Conservation (phyloP, 2,113 vertebrate species). For the Noturus placidus region DNA sequence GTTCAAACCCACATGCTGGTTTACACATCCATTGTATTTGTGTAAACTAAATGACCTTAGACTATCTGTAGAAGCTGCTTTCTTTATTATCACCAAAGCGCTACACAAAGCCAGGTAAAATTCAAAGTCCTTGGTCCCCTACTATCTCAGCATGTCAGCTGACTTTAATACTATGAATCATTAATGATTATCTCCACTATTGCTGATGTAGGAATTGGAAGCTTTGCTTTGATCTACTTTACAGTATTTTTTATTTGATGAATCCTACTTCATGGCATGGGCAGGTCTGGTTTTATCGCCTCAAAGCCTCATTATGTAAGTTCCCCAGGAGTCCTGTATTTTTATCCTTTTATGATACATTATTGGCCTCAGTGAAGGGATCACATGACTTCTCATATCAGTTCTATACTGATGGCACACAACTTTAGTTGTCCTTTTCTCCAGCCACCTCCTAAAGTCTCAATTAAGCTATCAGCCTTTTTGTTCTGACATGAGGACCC, state of each 20-base stretch:
- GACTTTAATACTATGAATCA: neutral
- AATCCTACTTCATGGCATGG: neutral
- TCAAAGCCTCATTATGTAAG: neutral
- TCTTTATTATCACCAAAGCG: neutral
- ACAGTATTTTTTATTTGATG: neutral
- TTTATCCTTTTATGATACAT: neutral
- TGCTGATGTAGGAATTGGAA: neutral
- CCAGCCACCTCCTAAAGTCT: neutral
- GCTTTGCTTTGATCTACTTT: neutral
- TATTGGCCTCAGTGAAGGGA: neutral
- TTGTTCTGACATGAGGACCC: neutral
- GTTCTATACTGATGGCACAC: neutral
- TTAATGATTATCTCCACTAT: neutral
- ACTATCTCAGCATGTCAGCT: neutral
- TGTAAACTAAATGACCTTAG: neutral
- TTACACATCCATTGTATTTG: neutral
- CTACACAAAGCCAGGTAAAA: neutral
- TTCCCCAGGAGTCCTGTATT: neutral
- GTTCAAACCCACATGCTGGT: neutral
- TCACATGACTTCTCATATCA: neutral
- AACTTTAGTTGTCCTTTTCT: neutral
- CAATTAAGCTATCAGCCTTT: neutral
- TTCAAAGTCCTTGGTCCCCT: neutral
- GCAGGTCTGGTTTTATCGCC: neutral
- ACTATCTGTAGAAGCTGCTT: neutral